Evolutionary conservation across 2,797 vertebrate species (phyloP), one percentile per base, ranked within the genome.

Genomic region (Cetoscarus ocellatus): DNA sequence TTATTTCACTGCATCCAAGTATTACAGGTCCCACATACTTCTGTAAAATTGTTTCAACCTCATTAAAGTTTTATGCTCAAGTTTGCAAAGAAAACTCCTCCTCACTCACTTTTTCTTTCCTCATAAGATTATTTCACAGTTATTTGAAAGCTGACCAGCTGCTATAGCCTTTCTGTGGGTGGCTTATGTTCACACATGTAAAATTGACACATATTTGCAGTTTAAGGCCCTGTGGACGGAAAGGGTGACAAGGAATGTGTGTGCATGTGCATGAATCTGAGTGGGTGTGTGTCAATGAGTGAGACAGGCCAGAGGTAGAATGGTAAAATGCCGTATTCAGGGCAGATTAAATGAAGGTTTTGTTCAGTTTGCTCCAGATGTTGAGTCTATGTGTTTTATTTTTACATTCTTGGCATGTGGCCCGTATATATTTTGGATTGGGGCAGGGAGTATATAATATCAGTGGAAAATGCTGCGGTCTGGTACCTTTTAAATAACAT

Each of bases 401-500:
- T 96, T 94, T 85, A 96, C 96, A 97, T 98, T 98, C 96, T 97
- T 98, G 97, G 97, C 96, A 87, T 50, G 60, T 1, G 68, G 95
- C 97, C 97, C 96, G 94, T 98, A 97, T 98, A 97, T 98, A 97
- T 98, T 98, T 98, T 98, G 97, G 98, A 98, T 96, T 96, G 95
- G 50, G 95, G 95, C 95, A 93, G 94, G 95, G 96, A 98, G 97
- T 97, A 97, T 98, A 98, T 99, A 98, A 97, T 99, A 98, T 97
- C 96, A 95, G 95, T 98, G 97, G 97, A 98, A 98, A 99, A 98
- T 97, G 97, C 97, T 98, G 97, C 94, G 97, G 97, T 99, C 97
- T 98, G 97, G 97, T 99, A 98, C 97, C 97, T 99, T 99, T 99
- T 98, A 98, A 99, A 99, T 98, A 98, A 98, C 97, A 98, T 99